Conservation (phyloP, 1,140 invertebrate species). For the Schlechtendalia chinensis region DNA sequence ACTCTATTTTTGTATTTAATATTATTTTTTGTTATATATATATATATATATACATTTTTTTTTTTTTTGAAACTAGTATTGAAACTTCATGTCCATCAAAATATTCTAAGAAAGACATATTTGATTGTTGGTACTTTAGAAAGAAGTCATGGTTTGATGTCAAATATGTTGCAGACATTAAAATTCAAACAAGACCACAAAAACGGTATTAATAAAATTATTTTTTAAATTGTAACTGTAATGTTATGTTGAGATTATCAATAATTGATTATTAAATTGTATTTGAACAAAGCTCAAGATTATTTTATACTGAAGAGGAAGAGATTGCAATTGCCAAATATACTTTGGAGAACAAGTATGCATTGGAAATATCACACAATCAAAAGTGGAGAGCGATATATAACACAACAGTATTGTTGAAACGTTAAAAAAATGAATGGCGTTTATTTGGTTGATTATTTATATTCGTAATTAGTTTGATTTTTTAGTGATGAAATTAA, state of each 20-base stretch:
- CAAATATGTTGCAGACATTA: background rate
- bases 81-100: background rate
- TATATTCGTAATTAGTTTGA: too few relatives aligned
- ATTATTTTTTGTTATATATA: too few relatives aligned
- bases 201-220: too few relatives aligned
- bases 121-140: background rate
- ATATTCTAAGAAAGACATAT: background rate
- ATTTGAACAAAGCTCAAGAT: background rate
- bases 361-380: background rate
- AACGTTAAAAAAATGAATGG: too few relatives aligned
- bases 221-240: too few relatives aligned
- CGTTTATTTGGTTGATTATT: too few relatives aligned
- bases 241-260: background rate
- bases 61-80: background rate
- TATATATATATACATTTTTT: too few relatives aligned
- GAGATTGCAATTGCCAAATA: background rate
- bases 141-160: conserved; percentile 2
- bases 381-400: too few relatives aligned
- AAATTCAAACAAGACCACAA: too few relatives aligned
- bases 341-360: background rate
- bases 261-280: background rate
- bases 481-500: too few relatives aligned
- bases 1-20: too few relatives aligned
- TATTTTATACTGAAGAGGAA: background rate
- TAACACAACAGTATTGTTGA: too few relatives aligned